phyloP scores from a whole-genome alignment of 2,113 vertebrate genomes.

The Chinchilla lanigera region DNA sequence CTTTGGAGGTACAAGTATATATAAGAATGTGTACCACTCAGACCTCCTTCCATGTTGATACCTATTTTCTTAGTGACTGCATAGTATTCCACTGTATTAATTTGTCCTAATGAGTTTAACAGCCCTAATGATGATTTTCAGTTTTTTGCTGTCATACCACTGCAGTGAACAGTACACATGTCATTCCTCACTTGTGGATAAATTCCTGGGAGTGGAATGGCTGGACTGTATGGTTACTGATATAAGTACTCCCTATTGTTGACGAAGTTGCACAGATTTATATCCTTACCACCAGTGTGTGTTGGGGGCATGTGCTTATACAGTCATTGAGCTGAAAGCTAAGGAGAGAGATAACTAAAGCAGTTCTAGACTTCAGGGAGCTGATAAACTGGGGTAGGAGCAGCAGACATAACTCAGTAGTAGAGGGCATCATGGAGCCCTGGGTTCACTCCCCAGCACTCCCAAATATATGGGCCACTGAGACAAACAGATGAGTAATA shows the following conservation, averaged over 20 bases:
- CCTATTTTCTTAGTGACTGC: not conserved
- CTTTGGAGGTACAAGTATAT: not conserved
- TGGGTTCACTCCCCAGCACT: not conserved
- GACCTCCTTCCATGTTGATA: not conserved
- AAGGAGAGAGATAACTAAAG: not conserved
- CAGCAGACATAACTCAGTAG: not conserved
- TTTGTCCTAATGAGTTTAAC: slow-evolving; percentile 8
- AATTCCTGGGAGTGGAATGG: not conserved
- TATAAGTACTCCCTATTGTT: not conserved
- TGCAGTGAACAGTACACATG: not conserved
- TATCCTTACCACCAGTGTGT: not conserved
- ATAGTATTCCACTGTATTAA: not conserved
- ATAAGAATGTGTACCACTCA: not conserved
- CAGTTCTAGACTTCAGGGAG: not conserved
- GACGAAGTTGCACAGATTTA: not conserved
- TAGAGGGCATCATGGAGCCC: not conserved
- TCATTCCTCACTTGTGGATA: not conserved
- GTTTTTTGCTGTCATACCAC: slow-evolving; percentile 3
- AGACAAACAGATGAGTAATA: not conserved
- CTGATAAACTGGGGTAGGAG: not conserved
- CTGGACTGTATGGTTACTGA: not conserved
- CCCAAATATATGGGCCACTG: not conserved
- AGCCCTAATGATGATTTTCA: slow-evolving; percentile 20
- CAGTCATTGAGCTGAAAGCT: not conserved
- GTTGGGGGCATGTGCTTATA: not conserved